Evolutionary conservation across 2,113 vertebrate species (phyloP), one percentile per base, ranked within the genome.

Genomic region (Myotis lucifugus): DNA sequence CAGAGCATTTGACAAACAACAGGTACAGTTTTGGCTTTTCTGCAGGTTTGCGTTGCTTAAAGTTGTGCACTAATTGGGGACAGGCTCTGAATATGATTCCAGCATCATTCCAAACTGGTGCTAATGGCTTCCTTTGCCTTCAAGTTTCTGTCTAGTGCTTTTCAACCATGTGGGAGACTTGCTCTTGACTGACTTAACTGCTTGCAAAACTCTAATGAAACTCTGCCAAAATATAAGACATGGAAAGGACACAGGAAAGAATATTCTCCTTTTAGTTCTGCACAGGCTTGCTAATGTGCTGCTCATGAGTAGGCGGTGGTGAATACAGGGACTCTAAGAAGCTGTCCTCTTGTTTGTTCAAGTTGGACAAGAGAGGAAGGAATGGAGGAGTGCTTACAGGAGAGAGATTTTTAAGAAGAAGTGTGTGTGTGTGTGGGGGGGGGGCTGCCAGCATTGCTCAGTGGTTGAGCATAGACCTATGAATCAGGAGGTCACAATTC

Each of bases 181-280:
- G 74, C 42, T 93, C 34, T 77, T 88, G 19, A 87, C 90, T 32
- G 19, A 42, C 27, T 3, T 90, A 46, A 67, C 46, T 72, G 5
- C 29, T 86, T 87, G 42, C 54, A 83, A 29, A 90, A 50, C 61
- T 78, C 70, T 76, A 79, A 96, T 48, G 13, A 95, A 69, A 93
- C n/a, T 15, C 42, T 9, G 21, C 9, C 46, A 76, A 66, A 79
- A 64, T 69, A 37, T 34, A 70, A 83, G 76, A 93, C 18, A 70
- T 19, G 34, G 32, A 77, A 90, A 70, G 50, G 27, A 54, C 34
- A 74, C 7, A 64, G 52, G 18, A 64, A 70, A 84, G 12, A 27
- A 83, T 54, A 73, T 40, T 64, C 17, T 48, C 34, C 37, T 76
- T 64, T 46, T 6, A 70, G 82, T 82, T 82, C 50, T 87, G 9